Evolutionary conservation across 2,113 vertebrate genomes (phyloP), one percentile per base, ranked within the genome.

Genomic region (Herpetotheres cachinnans): DNA sequence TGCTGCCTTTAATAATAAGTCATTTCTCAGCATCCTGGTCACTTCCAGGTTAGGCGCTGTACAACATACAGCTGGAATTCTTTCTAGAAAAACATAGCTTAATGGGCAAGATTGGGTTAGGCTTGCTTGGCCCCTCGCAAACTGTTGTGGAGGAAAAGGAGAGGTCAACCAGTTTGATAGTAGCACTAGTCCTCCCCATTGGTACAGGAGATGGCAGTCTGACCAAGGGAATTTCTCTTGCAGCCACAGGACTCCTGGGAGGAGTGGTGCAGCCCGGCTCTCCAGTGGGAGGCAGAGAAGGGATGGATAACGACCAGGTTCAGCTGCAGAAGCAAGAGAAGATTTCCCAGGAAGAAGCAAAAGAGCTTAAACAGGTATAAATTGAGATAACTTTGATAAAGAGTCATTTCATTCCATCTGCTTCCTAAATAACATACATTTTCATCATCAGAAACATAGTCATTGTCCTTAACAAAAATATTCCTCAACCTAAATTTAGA

Each of bases 361-460:
- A 98, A 97, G 99, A 99, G 83, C 98, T 99, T 32, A 97, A 97
- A 74, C 99, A 99, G 99, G 99, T 99, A 97, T 34, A 21, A 17
- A 4, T 1, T 4, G 18, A 18, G 34, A 63, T 55, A 5, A 56
- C 4, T 29, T 44, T 14, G 36, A 4, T 20, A 19, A 19, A 13
- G 13, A 58, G 2, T 42, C 13, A 4, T 11, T 66, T 40, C 26
- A 4, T 7, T 47, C 18, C 20, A 3, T 40, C 14, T 49, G 17
- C 40, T 65, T 44, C 55, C 34, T 18, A 59, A 16, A 4, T 26
- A 42, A 58, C 8, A 1, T 36, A 17, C 3, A 0, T 67, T 67
- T 69, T 59, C 44, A 27, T 27, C 44, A 17, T 44, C n/a, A 40
- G 32, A 25, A 49, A 59, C 36, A 6, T 11, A n/a, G 8, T 49